Percentiles rank a stretch among this genome's conserved stretches.
These are phyloP conservation scores for Cosmorhoe ocellata DNA, from an alignment of 2,888 invertebrate genomes.

Conservation along the genomic window DNA sequence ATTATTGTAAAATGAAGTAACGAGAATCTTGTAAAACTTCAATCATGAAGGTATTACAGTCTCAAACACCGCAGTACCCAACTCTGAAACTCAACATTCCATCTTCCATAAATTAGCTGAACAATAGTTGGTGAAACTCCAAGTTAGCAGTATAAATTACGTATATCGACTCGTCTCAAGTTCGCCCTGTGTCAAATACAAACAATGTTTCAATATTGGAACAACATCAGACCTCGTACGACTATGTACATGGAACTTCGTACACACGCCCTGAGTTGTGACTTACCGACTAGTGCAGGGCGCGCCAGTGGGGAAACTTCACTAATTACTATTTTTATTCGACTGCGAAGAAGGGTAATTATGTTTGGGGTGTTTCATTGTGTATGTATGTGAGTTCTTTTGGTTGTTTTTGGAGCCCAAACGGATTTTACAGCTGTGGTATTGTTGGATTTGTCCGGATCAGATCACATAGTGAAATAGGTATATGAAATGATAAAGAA, in stretches of 20 bases:
- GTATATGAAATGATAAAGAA: too few species aligned
- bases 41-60: too few species aligned
- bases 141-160: conserved; percentile 24
- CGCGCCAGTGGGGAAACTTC: neutral
- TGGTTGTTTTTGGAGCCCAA: too few species aligned
- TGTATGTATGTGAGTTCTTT: too few species aligned
- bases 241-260: conserved; percentile 1
- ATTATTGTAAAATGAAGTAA: too few species aligned
- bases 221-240: conserved; percentile 21
- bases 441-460: too few species aligned
- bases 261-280: conserved; percentile 5
- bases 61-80: neutral
- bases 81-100: conserved; percentile 8
- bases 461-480: too few species aligned
- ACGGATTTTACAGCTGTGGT: too few species aligned
- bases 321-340: too few species aligned
- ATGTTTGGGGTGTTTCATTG: too few species aligned
- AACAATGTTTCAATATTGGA: conserved; percentile 34
- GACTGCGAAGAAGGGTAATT: too few species aligned
- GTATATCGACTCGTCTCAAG: conserved; percentile 30
- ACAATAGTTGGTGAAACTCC: conserved; percentile 18
- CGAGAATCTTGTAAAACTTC: too few species aligned
- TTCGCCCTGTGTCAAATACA: conserved; percentile 34
- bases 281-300: neutral
- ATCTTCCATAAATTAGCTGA: conserved; percentile 20